Evolutionary conservation across 1,140 invertebrate species (phyloP).

Genomic region (Ceratina japonica): DNA sequence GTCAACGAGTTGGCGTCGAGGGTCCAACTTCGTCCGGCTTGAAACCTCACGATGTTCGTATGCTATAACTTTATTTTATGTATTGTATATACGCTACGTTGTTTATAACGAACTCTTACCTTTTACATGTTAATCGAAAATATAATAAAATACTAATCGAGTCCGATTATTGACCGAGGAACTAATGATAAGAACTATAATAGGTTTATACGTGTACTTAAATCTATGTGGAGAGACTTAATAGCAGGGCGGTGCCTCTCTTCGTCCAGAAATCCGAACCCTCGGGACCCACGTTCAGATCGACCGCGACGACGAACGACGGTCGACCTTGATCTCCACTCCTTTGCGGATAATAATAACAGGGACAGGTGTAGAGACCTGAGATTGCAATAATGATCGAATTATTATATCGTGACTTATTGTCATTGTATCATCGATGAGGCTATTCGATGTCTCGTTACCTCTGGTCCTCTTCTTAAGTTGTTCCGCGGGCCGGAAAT

Average conservation of each 20-base stretch:
- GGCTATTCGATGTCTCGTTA: too few relatives aligned
- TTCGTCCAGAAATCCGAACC: slow-evolving; percentile 90
- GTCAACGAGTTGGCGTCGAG: neutral
- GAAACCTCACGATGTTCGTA: neutral
- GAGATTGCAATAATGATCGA: slow-evolving; percentile 38
- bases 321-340: slow-evolving; percentile 81
- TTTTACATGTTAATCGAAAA: slow-evolving; percentile 15
- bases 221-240: slow-evolving; percentile 82
- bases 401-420: too few relatives aligned
- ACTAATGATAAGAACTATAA: neutral
- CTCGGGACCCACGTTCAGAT: slow-evolving; percentile 86
- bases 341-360: slow-evolving; percentile 90
- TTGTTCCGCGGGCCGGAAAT: slow-evolving; percentile 89
- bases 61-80: neutral
- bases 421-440: too few relatives aligned
- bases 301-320: slow-evolving; percentile 89
- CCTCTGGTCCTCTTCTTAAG: slow-evolving; percentile 84
- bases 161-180: too few relatives aligned
- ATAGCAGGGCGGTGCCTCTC: slow-evolving; percentile 88
- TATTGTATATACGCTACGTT: slow-evolving; percentile 22
- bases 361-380: slow-evolving; percentile 89
- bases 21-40: too few relatives aligned
- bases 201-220: neutral
- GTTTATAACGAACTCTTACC: neutral
- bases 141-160: neutral